Evolutionary conservation across 1,140 invertebrate genomes (phyloP).

Genomic region (Hesperophylax magnus): DNA sequence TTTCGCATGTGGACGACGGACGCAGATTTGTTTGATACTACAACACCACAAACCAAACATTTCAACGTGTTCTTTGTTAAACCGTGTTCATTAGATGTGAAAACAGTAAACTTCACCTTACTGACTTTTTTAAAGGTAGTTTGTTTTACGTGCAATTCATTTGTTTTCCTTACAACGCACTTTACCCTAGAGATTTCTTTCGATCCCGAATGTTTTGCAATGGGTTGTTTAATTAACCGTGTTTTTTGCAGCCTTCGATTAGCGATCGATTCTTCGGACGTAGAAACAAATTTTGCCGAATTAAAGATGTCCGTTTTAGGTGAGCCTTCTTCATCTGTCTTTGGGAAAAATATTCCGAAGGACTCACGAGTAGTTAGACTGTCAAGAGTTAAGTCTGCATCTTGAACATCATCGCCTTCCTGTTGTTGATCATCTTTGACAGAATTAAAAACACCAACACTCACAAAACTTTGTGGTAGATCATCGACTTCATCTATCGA

Average conservation of each 20-base stretch:
- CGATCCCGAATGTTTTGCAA: neutral
- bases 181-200: neutral
- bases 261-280: neutral
- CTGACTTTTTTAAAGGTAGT: neutral
- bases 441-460: neutral
- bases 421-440: slow-evolving; percentile 2
- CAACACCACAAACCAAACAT: slow-evolving; percentile 13
- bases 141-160: neutral
- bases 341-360: neutral
- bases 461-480: slow-evolving; percentile 1
- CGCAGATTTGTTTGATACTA: slow-evolving; percentile 22
- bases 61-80: slow-evolving; percentile 24
- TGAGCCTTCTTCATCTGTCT: neutral
- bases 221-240: neutral
- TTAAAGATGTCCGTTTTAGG: neutral
- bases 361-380: neutral
- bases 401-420: neutral
- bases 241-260: neutral
- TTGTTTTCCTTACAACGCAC: neutral
- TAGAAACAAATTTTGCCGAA: neutral
- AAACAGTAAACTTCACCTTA: slow-evolving; percentile 3
- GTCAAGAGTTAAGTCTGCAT: neutral
- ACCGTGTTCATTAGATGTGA: slow-evolving; percentile 8
- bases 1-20: slow-evolving; percentile 22
- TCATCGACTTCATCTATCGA: slow-evolving; percentile 1